These are phyloP conservation scores for Gonioctena quinquepunctata DNA, from an alignment of 1,140 invertebrate genomes.

Conservation along the genomic window DNA sequence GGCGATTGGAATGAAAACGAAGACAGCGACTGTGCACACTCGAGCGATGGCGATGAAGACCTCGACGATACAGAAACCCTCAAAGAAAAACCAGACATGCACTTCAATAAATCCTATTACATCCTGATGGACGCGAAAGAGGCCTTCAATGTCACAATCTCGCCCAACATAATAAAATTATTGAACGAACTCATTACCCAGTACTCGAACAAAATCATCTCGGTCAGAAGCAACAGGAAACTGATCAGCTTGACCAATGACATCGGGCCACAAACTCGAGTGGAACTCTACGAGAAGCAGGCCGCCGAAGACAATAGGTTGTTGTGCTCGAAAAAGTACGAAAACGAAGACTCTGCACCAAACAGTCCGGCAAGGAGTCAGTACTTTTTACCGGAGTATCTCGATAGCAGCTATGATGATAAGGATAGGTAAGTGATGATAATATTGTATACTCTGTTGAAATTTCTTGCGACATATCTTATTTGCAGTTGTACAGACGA, in stretches of 20 bases:
- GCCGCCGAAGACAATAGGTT: constrained; percentile 59
- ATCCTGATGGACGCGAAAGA: constrained; percentile 71
- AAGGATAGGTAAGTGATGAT: constrained; percentile 57
- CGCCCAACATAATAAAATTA: constrained; percentile 64
- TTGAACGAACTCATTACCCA: constrained; percentile 64
- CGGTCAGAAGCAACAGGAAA: constrained; percentile 44
- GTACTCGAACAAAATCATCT: constrained; percentile 58
- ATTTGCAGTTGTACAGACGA: constrained; percentile 27
- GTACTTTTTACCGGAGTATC: constrained; percentile 30
- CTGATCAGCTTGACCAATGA: constrained; percentile 60
- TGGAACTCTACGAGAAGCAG: constrained; percentile 61
- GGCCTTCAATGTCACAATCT: constrained; percentile 71
- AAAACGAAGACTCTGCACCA: constrained; percentile 63
- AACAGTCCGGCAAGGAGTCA: constrained; percentile 61
- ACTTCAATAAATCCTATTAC: constrained; percentile 64
- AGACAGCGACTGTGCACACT: constrained; percentile 71
- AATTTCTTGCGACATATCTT: too few species aligned
- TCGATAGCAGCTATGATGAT: constrained; percentile 55
- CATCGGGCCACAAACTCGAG: constrained; percentile 63
- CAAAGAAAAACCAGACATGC: constrained; percentile 50
- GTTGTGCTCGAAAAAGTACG: constrained; percentile 59
- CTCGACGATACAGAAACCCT: constrained; percentile 50
- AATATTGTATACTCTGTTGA: too few species aligned
- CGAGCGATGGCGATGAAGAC: constrained; percentile 65
- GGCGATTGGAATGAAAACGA: constrained; percentile 77